Conservation (phyloP, 2,797 vertebrate genomes). For the Acanthurus tractus region DNA sequence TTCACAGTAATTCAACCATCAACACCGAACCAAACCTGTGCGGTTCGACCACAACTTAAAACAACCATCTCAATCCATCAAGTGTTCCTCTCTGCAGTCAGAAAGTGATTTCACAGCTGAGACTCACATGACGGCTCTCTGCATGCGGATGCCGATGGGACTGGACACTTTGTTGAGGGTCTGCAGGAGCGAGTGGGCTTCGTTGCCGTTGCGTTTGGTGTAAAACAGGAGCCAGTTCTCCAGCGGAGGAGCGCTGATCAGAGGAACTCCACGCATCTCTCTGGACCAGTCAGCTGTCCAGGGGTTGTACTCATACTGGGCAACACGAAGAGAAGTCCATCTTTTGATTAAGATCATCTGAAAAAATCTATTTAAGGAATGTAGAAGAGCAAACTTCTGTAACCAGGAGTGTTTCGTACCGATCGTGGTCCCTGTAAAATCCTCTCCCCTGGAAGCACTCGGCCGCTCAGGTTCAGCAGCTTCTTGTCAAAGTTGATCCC, state of each 20-base stretch:
- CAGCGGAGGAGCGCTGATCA: constrained; percentile 86
- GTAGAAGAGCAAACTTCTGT: not conserved
- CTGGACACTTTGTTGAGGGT: constrained; percentile 88
- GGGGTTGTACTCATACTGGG: constrained; percentile 90
- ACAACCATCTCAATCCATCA: too few species aligned
- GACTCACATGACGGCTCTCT: constrained; percentile 89
- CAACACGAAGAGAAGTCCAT: constrained; percentile 7
- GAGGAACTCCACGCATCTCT: constrained; percentile 87
- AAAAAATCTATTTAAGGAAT: not conserved
- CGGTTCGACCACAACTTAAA: too few species aligned
- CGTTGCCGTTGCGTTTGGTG: constrained; percentile 84
- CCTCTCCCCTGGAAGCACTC: constrained; percentile 91
- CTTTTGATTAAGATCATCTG: constrained; percentile 2
- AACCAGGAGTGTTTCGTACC: constrained; percentile 71
- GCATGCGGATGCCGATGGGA: constrained; percentile 89
- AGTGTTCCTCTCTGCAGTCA: too few species aligned
- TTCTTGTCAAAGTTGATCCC: constrained; percentile 92
- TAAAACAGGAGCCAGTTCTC: constrained; percentile 91
- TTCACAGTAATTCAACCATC: not conserved
- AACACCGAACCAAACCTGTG: too few species aligned
- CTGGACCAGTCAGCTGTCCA: constrained; percentile 91
- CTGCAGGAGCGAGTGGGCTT: constrained; percentile 87
- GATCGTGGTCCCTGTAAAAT: constrained; percentile 88
- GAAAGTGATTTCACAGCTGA: too few species aligned
- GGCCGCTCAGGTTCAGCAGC: constrained; percentile 87